These are phyloP conservation scores for Delphinapterus leucas DNA, from an alignment of 2,113 vertebrate species.

Conservation along the genomic window DNA sequence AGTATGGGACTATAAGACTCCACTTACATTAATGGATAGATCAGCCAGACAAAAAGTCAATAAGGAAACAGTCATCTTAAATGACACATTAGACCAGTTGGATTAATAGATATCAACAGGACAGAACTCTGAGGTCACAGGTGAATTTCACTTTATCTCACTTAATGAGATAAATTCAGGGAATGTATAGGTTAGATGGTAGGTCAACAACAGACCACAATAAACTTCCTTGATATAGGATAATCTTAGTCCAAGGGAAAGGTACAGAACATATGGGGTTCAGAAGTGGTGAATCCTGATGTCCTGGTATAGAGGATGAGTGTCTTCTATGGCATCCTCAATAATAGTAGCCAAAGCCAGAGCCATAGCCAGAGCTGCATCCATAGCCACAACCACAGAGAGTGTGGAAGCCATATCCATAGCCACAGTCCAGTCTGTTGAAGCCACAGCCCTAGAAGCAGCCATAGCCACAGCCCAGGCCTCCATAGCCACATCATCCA, in stretches of 20 bases:
- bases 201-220: background rate
- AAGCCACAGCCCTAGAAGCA: background rate
- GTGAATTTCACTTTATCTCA: background rate
- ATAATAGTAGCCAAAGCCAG: conserved; percentile 6
- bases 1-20: background rate
- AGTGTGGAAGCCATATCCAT: background rate
- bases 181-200: background rate
- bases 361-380: background rate
- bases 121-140: background rate
- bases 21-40: background rate
- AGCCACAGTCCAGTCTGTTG: background rate
- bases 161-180: background rate
- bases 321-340: background rate
- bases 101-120: background rate
- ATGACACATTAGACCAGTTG: background rate
- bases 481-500: background rate
- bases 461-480: background rate
- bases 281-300: background rate
- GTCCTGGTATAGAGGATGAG: background rate
- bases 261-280: background rate
- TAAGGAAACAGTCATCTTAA: background rate
- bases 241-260: background rate
- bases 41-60: background rate
- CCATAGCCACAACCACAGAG: too few relatives aligned
- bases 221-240: background rate